These are phyloP conservation scores for Ammospiza nelsoni DNA, from an alignment of 2,113 vertebrate genomes.

Conservation along the genomic window DNA sequence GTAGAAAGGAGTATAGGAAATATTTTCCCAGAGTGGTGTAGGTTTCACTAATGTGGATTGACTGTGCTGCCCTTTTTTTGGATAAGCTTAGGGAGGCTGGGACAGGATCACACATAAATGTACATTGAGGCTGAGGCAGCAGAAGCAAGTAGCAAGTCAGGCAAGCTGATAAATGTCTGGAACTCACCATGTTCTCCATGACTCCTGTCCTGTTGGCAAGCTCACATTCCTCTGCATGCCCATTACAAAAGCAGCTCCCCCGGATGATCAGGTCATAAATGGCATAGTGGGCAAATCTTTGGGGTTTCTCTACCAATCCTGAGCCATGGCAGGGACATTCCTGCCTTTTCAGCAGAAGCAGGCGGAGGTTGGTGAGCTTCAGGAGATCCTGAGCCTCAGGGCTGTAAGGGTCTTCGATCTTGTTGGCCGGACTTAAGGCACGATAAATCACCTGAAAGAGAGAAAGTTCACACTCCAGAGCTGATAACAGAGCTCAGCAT, in stretches of 20 bases:
- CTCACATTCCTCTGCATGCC: constrained; percentile 86
- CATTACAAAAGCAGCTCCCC: constrained; percentile 89
- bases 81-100: neutral
- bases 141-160: neutral
- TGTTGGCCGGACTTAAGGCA: constrained; percentile 74
- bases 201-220: constrained; percentile 38
- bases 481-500: neutral
- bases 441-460: constrained; percentile 84
- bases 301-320: constrained; percentile 57
- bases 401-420: constrained; percentile 82
- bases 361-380: constrained; percentile 86
- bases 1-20: neutral
- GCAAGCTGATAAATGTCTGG: neutral
- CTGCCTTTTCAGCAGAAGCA: constrained; percentile 84
- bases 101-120: neutral
- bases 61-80: neutral
- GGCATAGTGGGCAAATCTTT: constrained; percentile 78
- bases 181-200: constrained; percentile 64
- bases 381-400: constrained; percentile 78
- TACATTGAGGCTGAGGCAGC: neutral
- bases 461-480: neutral
- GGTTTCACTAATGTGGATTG: neutral
- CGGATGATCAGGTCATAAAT: constrained; percentile 85
- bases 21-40: neutral
- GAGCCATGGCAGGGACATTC: constrained; percentile 69